Percentiles rank a stretch among this genome's conserved stretches.
Conservation (phyloP, 2,113 vertebrate species). For the Amphilophus citrinellus region DNA sequence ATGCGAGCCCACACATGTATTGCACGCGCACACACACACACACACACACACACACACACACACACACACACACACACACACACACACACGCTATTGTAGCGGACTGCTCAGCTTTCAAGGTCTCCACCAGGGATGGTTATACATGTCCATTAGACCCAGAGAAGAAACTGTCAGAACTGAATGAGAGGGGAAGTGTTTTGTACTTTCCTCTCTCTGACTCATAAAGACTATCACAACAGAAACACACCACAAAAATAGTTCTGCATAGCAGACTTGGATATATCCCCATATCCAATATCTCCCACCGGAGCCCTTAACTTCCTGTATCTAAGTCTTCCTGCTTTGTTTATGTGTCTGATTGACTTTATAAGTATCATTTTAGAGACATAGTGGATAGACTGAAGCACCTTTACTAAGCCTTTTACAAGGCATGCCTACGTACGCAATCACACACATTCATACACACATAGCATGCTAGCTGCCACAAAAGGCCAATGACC, state of each 20-base stretch:
- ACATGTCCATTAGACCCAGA: slow-evolving; percentile 76
- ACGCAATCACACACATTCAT: neutral
- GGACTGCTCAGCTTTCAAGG: slow-evolving; percentile 40
- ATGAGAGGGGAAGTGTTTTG: slow-evolving; percentile 27
- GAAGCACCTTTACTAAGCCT: neutral
- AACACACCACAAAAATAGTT: slow-evolving; percentile 29
- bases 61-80: neutral
- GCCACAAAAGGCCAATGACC: slow-evolving; percentile 9
- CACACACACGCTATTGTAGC: neutral
- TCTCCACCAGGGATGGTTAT: slow-evolving; percentile 70
- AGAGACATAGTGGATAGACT: neutral
- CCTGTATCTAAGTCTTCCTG: neutral
- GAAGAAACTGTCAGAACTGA: slow-evolving; percentile 76
- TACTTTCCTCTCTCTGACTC: slow-evolving; percentile 30
- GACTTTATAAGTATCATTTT: neutral
- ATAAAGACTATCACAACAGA: slow-evolving; percentile 6
- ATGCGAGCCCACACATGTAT: neutral
- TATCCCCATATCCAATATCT: slow-evolving; percentile 22
- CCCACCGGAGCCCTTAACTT: neutral
- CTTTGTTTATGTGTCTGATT: slow-evolving; percentile 8
- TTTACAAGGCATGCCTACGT: slow-evolving; percentile 27
- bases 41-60: neutral
- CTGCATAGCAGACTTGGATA: slow-evolving; percentile 55
- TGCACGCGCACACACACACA: neutral
- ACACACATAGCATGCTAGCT: neutral